phyloP scores from a whole-genome alignment of 2,113 vertebrate species.

The Rhynchomys soricoides region DNA sequence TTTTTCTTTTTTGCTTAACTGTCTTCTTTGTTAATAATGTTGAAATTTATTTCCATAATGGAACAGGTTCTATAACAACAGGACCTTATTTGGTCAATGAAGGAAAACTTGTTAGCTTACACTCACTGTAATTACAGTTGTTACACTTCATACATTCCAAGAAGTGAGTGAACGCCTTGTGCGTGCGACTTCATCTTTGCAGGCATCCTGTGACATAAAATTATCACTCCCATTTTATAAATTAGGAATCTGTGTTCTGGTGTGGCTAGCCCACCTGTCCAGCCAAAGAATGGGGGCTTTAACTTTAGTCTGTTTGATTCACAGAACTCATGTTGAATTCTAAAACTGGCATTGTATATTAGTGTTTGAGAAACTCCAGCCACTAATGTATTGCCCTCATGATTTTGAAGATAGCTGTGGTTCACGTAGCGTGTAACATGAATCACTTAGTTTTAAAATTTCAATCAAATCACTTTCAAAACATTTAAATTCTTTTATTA shows the following conservation, averaged over 20 bases:
- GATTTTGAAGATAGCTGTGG: neutral
- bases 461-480: neutral
- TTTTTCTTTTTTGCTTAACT: neutral
- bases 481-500: neutral
- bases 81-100: neutral
- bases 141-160: neutral
- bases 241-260: neutral
- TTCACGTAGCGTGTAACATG: neutral
- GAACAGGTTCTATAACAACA: slow-evolving; percentile 3
- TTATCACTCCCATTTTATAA: neutral
- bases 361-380: neutral
- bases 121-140: neutral
- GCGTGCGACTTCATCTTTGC: neutral
- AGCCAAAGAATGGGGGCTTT: neutral
- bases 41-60: slow-evolving; percentile 10
- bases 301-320: neutral
- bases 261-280: rapidly evolving
- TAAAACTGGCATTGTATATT: neutral
- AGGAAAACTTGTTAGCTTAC: neutral
- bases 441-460: slow-evolving; percentile 41
- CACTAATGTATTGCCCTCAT: neutral
- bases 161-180: neutral
- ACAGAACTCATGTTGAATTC: neutral
- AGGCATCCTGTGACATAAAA: neutral
- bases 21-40: neutral